phyloP scores from a whole-genome alignment of 2,113 vertebrate genomes.

The Sialia sialis region DNA sequence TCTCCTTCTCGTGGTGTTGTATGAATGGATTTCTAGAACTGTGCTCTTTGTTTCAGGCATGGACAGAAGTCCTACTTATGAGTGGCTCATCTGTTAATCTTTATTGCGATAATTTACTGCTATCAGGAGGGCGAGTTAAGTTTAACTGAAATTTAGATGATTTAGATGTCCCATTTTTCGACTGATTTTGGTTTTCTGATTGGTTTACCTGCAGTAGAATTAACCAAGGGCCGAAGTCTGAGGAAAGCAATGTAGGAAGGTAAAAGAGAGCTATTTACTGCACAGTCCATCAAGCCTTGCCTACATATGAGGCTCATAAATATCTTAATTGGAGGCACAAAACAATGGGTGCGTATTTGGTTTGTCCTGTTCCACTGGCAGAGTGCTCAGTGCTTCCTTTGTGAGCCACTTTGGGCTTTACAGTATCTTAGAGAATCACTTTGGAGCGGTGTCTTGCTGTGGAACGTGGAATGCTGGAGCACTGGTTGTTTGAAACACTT shows the following conservation, averaged over 20 bases:
- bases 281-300: not conserved
- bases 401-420: not conserved
- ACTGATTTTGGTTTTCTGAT: not conserved
- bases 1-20: not conserved
- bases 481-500: not conserved
- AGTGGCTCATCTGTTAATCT: not conserved
- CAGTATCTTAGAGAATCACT: not conserved
- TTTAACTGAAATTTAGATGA: not conserved
- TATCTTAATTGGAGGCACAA: not conserved
- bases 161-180: not conserved
- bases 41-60: not conserved
- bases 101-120: not conserved
- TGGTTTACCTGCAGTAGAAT: not conserved
- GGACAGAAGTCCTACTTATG: not conserved
- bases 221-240: accelerated
- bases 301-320: not conserved
- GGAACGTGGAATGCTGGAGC: not conserved
- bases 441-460: not conserved
- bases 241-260: not conserved
- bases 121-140: not conserved
- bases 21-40: not conserved
- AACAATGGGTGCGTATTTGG: not conserved
- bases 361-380: not conserved
- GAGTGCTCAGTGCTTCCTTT: not conserved
- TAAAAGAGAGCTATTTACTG: not conserved